Percentiles rank a stretch among this genome's conserved stretches.
phyloP scores from a whole-genome alignment of 2,888 invertebrate genomes.

The Nasonia oneida region DNA sequence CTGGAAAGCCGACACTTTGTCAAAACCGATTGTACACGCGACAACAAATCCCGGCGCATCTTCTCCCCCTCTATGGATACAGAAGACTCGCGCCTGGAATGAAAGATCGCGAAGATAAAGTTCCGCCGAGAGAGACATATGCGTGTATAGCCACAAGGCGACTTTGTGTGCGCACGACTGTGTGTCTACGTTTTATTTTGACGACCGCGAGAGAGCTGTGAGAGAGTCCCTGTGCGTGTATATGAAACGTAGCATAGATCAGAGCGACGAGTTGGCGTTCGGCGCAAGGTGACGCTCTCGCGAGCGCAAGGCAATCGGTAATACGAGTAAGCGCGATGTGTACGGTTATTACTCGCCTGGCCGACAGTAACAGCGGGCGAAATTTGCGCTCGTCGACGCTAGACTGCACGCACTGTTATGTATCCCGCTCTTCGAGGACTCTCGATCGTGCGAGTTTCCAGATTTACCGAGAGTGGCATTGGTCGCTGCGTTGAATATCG shows the following conservation, averaged over 20 bases:
- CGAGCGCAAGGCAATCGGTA: slow-evolving; percentile 47
- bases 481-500: slow-evolving; percentile 31
- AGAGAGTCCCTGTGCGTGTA: not conserved
- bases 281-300: slow-evolving; percentile 34
- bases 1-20: slow-evolving; percentile 5
- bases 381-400: slow-evolving; percentile 21
- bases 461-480: not conserved
- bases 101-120: not conserved
- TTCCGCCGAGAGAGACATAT: not conserved
- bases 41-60: slow-evolving; percentile 7
- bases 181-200: not conserved
- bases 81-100: not conserved
- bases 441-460: not conserved
- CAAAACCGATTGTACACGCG: slow-evolving; percentile 1
- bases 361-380: not conserved
- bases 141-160: not conserved
- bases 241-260: not conserved
- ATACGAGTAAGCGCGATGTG: slow-evolving; percentile 38
- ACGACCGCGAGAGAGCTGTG: not conserved
- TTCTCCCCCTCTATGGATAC: not conserved
- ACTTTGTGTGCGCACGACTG: not conserved
- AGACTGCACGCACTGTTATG: not conserved
- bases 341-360: slow-evolving; percentile 17
- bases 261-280: not conserved
- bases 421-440: not conserved